Conservation (phyloP, 2,797 vertebrate genomes). For the Phoebastria nigripes region DNA sequence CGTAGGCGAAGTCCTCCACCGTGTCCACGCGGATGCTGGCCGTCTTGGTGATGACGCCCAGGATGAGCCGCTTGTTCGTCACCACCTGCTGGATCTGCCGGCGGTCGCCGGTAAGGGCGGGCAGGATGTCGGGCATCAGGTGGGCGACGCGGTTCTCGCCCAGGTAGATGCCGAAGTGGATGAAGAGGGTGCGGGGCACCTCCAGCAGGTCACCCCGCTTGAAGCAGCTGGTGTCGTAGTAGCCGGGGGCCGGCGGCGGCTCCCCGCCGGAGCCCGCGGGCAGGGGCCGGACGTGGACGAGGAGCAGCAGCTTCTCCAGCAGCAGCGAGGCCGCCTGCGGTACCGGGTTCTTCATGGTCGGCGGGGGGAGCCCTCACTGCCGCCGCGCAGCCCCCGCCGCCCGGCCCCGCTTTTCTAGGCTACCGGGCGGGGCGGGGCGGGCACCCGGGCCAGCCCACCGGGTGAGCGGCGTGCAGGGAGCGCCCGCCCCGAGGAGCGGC, state of each 20-base stretch:
- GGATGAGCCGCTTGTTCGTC: conserved; percentile 88
- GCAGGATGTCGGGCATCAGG: conserved; percentile 93
- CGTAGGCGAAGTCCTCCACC: conserved; percentile 90
- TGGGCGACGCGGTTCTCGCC: conserved; percentile 91
- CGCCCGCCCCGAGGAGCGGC: background rate
- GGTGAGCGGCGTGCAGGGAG: background rate
- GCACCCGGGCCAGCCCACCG: background rate
- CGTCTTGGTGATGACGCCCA: conserved; percentile 85
- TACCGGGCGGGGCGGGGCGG: conserved; percentile 28
- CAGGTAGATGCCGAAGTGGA: conserved; percentile 98
- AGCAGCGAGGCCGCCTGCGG: conserved; percentile 58
- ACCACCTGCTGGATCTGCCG: conserved; percentile 82
- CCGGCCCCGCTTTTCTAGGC: conserved; percentile 22
- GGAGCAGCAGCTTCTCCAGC: conserved; percentile 80
- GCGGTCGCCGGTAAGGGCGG: conserved; percentile 77
- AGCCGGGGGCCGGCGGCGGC: background rate
- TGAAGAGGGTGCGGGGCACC: conserved; percentile 90
- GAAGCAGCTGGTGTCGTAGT: conserved; percentile 78
- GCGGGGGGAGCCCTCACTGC: background rate
- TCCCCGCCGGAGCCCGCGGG: background rate
- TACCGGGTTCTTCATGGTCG: conserved; percentile 25
- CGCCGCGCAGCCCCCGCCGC: background rate
- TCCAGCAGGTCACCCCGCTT: conserved; percentile 90
- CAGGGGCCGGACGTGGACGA: conserved; percentile 78
- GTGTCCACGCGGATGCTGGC: conserved; percentile 92